These are phyloP conservation scores for Paramormyrops hopkinsi DNA, from an alignment of 2,797 vertebrate genomes.

Conservation along the genomic window DNA sequence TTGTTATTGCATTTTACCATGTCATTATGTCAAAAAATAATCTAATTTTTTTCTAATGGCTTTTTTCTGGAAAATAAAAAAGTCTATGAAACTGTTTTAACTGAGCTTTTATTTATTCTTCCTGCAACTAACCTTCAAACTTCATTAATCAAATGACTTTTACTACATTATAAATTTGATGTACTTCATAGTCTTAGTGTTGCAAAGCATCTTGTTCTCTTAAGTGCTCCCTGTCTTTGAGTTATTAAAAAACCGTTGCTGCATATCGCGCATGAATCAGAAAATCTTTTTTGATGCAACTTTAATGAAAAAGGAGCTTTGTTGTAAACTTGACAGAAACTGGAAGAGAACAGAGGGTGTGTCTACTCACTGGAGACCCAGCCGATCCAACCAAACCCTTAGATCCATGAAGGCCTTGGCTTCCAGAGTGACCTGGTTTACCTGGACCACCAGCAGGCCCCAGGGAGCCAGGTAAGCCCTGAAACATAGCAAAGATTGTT, in stretches of 20 bases:
- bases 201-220: background rate
- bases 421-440: slow-evolving; percentile 66
- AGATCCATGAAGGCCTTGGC: slow-evolving; percentile 54
- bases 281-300: background rate
- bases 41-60: background rate
- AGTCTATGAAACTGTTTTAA: background rate
- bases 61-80: background rate
- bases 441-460: slow-evolving; percentile 61
- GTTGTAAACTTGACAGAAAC: background rate
- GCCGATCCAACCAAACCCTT: slow-evolving; percentile 55
- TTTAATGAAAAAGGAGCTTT: background rate
- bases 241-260: background rate
- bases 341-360: background rate
- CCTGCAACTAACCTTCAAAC: background rate
- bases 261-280: background rate
- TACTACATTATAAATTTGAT: background rate
- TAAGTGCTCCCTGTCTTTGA: background rate
- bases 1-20: background rate
- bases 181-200: background rate
- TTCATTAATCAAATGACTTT: background rate
- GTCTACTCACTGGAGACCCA: slow-evolving; percentile 74
- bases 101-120: background rate
- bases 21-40: background rate
- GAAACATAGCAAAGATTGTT: background rate
- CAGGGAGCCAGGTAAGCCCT: slow-evolving; percentile 69